phyloP scores from a whole-genome alignment of 2,888 invertebrate species.

The Coremacera marginata region DNA sequence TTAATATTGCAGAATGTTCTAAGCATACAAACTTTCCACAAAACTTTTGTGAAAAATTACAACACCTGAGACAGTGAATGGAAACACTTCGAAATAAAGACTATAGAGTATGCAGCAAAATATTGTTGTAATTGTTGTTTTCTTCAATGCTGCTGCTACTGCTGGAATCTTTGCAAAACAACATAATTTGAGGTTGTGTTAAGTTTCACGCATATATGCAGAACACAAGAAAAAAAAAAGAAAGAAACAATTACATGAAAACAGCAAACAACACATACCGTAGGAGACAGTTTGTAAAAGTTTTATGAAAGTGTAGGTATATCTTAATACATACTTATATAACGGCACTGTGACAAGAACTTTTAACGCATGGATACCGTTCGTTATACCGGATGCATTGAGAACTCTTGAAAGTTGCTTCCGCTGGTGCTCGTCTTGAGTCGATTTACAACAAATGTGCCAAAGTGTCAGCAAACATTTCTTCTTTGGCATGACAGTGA shows the following conservation, averaged over 20 bases:
- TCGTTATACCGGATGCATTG: neutral
- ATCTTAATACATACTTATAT: no score
- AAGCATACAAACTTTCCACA: neutral
- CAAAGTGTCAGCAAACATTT: conserved; percentile 33
- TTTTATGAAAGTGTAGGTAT: neutral
- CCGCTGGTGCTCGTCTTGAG: conserved; percentile 9
- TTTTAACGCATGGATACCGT: neutral
- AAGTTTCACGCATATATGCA: neutral
- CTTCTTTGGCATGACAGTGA: neutral
- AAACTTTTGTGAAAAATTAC: neutral
- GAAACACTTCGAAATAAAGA: neutral
- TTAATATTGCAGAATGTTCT: no score
- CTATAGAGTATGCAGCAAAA: neutral
- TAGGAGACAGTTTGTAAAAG: neutral
- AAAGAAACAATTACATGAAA: neutral
- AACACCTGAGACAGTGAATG: neutral
- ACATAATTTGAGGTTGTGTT: conserved; percentile 1
- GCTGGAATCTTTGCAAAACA: neutral
- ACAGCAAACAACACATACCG: neutral
- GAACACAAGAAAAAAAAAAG: neutral
- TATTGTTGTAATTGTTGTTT: neutral
- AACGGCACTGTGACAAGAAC: neutral
- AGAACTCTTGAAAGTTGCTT: conserved; percentile 6
- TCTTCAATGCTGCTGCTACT: neutral
- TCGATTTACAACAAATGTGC: conserved; percentile 19